Evolutionary conservation across 2,888 invertebrate species (phyloP).

Genomic region (Apamea epomidion): DNA sequence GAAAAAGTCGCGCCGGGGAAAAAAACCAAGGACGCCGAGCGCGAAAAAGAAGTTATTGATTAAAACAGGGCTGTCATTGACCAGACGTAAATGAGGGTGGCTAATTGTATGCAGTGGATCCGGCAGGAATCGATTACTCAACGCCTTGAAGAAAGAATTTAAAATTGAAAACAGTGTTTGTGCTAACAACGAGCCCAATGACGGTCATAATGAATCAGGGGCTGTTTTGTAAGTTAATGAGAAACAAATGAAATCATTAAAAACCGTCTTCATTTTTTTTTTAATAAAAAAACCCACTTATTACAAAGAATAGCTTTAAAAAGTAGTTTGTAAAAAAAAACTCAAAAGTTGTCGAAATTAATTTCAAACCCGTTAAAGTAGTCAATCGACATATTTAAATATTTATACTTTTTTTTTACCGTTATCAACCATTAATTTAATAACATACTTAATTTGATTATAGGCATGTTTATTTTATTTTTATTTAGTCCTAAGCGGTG

Average conservation of each 20-base stretch:
- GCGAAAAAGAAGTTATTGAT: conserved; percentile 91
- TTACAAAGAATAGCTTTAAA: conserved; percentile 17
- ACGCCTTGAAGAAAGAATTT: conserved; percentile 72
- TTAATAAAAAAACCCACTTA: background rate
- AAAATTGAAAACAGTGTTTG: conserved; percentile 69
- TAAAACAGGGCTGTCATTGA: conserved; percentile 90
- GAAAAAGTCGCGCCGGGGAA: conserved; percentile 89
- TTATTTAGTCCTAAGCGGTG: background rate
- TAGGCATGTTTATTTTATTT: background rate
- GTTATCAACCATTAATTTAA: background rate
- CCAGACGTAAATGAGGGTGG: conserved; percentile 90
- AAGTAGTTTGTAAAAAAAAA: conserved; percentile 28
- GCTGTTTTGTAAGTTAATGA: conserved; percentile 38
- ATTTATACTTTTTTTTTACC: background rate
- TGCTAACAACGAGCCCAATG: conserved; percentile 54
- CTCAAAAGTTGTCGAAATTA: conserved; percentile 13
- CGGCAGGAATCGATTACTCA: conserved; percentile 79
- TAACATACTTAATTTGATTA: background rate
- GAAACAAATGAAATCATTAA: conserved; percentile 12
- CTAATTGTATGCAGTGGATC: conserved; percentile 88
- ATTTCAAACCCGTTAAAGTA: background rate
- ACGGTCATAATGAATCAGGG: conserved; percentile 50
- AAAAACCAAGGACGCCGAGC: conserved; percentile 89
- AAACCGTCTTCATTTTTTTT: background rate
- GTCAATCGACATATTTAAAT: background rate